Evolutionary conservation across 2,113 vertebrate species (phyloP), one percentile per base, ranked within the genome.

Genomic region (Thermophis baileyi): DNA sequence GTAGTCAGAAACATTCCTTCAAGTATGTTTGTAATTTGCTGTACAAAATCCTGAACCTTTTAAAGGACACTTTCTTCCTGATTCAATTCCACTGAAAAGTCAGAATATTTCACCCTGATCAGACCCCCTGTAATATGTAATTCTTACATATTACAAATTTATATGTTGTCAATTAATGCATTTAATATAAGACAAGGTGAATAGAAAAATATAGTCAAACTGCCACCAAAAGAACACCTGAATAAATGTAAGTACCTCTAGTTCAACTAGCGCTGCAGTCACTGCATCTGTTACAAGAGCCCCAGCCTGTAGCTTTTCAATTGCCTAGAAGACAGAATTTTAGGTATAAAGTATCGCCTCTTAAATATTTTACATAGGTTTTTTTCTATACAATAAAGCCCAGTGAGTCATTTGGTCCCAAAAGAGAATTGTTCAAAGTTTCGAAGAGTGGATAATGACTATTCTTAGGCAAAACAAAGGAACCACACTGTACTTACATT

Each of bases 261-360:
- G 98, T 97, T 99, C 99, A 97, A 99, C 98, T 94, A 99, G 98
- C 90, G 99, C 99, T 94, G 99, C 99, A 94, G 99, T 98, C 92
- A 99, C 99, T 85, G 99, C 99, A 95, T 99, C 99, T 95, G 99
- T 98, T 0, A 99, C 99, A 95, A 98, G 98, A 92, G 98, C 99
- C 63, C 99, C 99, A 93, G 99, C 98, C 97, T 98, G 99, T 94
- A 99, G 98, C 93, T 98, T 98, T 96, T 99, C 99, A 96, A 99
- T 99, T 92, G 99, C 99, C 99, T 99, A 96, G 86, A 96, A 97
- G 95, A 96, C 30, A 96, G 90, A 96, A 97, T 6, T 94, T 92
- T 47, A 81, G 46, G 24, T 93, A 30, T 92, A 96, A 57, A 85
- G 94, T 89, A 93, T 93, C 91, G 94, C 93, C 27, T 91, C 8